Conservation (phyloP, 1,140 invertebrate species). For the Choristoneura fumiferana region DNA sequence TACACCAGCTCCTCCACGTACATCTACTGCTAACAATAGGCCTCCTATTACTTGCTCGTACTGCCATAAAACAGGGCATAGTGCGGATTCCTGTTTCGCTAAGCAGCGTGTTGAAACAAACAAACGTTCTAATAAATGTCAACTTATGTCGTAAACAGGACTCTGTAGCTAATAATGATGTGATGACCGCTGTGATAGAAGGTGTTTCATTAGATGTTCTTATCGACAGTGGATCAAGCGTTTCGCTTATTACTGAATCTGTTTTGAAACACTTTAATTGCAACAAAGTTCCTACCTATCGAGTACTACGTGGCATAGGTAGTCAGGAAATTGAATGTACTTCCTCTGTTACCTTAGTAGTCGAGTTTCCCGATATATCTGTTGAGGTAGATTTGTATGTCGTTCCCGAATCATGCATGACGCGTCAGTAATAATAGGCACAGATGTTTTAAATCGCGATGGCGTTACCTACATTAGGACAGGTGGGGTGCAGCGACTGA, state of each 20-base stretch:
- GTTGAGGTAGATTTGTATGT: constrained; percentile 19
- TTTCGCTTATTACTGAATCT: constrained; percentile 10
- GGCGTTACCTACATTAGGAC: constrained; percentile 6
- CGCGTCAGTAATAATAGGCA: constrained; percentile 16
- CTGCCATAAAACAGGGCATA: constrained; percentile 18
- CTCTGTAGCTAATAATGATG: neutral
- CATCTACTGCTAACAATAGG: neutral
- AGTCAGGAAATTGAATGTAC: constrained; percentile 12
- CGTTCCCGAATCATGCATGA: constrained; percentile 3
- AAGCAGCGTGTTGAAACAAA: constrained; percentile 13
- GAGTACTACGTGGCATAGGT: constrained; percentile 10
- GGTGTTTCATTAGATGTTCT: constrained; percentile 8
- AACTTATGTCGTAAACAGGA: constrained; percentile 2
- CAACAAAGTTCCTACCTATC: neutral
- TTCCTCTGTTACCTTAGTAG: neutral
- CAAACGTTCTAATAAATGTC: neutral
- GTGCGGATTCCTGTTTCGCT: neutral
- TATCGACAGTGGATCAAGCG: constrained; percentile 17
- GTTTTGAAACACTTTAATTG: constrained; percentile 16
- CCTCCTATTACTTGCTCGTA: constrained; percentile 4
- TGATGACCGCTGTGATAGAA: constrained; percentile 11
- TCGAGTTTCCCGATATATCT: constrained; percentile 10
- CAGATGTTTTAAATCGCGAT: constrained; percentile 16
- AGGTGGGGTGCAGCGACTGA: neutral
- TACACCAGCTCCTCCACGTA: neutral